Evolutionary conservation across 2,113 vertebrate species (phyloP).

Genomic region (Ciconia boyciana): DNA sequence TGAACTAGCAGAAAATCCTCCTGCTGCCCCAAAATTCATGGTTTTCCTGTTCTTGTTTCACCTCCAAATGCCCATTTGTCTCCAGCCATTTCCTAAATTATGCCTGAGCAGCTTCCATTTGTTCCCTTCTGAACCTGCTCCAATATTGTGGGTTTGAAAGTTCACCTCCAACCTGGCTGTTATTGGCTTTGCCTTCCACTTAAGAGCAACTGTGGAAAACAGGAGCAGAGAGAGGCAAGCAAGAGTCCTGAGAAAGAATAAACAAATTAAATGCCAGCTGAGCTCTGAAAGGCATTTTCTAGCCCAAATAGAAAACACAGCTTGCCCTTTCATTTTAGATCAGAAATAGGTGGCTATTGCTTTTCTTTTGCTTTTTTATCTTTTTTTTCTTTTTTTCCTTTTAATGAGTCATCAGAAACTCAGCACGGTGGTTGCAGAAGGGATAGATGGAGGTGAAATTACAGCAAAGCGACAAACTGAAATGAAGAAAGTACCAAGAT

Average conservation of each 20-base stretch:
- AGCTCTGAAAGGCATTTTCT: neutral
- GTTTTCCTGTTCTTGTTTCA: neutral
- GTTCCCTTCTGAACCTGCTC: slow-evolving; percentile 18
- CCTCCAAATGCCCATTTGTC: neutral
- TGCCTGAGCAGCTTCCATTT: neutral
- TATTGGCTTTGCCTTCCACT: slow-evolving; percentile 18
- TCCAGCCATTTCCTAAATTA: slow-evolving; percentile 10
- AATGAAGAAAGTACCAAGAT: neutral
- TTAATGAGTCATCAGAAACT: neutral
- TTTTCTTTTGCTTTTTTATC: neutral
- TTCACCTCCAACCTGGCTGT: slow-evolving; percentile 3
- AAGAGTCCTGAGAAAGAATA: neutral
- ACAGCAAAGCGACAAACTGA: neutral
- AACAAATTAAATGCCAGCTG: slow-evolving; percentile 41
- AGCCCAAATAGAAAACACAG: neutral
- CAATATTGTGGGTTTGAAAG: neutral
- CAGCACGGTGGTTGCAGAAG: neutral
- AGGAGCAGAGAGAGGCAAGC: neutral
- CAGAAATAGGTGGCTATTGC: neutral
- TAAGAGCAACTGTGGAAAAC: neutral
- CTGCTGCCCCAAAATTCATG: neutral
- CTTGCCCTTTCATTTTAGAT: neutral
- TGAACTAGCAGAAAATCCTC: neutral
- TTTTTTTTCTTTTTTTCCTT: neutral
- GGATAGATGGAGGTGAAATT: neutral